Percentiles rank a stretch among this genome's conserved stretches.
Conservation (phyloP, 2,888 invertebrate species). For the Carcina quercana region DNA sequence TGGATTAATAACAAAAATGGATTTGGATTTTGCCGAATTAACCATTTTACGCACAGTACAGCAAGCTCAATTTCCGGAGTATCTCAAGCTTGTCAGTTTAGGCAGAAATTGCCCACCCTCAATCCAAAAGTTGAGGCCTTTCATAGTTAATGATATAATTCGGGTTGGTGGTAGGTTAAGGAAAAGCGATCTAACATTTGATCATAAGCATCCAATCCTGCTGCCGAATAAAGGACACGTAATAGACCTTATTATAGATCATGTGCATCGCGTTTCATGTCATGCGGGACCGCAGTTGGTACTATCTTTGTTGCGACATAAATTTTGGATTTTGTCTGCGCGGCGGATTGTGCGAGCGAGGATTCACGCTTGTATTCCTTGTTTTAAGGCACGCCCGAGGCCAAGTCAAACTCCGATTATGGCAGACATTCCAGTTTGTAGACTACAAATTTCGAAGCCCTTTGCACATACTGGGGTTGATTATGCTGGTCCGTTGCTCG, state of each 20-base stretch:
- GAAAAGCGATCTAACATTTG: constrained; percentile 2
- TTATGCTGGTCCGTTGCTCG: constrained; percentile 9
- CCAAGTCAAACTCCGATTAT: constrained; percentile 1
- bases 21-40: background rate
- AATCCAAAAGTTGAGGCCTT: constrained; percentile 1
- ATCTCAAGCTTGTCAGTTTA: too few species aligned
- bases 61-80: background rate
- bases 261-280: constrained; percentile 8
- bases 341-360: background rate
- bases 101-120: constrained; percentile 1
- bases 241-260: constrained; percentile 7
- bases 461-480: constrained; percentile 13
- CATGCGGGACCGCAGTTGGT: constrained; percentile 13
- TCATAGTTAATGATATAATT: constrained; percentile 4
- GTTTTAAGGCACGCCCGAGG: constrained; percentile 2
- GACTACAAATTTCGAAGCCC: constrained; percentile 6
- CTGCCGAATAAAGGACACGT: constrained; percentile 8
- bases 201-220: constrained; percentile 9
- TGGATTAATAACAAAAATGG: background rate
- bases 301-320: constrained; percentile 7
- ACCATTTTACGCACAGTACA: background rate
- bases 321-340: constrained; percentile 6
- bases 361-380: constrained; percentile 1
- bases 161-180: constrained; percentile 8
- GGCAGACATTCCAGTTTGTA: constrained; percentile 4